Evolutionary conservation across 2,797 vertebrate species (phyloP).

Genomic region (Pipistrellus pipistrellus): DNA sequence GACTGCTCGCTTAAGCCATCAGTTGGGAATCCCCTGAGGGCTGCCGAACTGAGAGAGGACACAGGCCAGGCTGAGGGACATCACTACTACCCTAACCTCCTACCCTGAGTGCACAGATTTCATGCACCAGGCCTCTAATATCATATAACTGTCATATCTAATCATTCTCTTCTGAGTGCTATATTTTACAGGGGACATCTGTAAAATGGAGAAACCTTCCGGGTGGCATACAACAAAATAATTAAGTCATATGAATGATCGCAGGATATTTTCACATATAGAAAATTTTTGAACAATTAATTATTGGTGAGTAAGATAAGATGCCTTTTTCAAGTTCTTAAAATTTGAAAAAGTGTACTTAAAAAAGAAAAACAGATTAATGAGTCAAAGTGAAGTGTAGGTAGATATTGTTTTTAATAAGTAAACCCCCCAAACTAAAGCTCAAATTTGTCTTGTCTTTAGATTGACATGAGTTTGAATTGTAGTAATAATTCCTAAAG

Average conservation of each 20-base stretch:
- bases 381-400: not conserved
- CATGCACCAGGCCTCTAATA: not conserved
- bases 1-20: too few relatives aligned
- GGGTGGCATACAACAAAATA: not conserved
- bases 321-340: not conserved
- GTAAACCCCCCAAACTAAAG: not conserved
- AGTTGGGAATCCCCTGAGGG: too few relatives aligned
- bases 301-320: not conserved
- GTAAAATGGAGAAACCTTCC: not conserved
- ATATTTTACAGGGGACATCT: not conserved
- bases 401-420: not conserved
- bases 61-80: too few relatives aligned
- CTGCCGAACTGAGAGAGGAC: too few relatives aligned
- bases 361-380: not conserved
- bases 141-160: not conserved
- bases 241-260: not conserved
- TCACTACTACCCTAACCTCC: too few relatives aligned
- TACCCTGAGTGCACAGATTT: too few relatives aligned
- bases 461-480: not conserved
- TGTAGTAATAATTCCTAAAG: constrained; percentile 1
- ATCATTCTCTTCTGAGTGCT: not conserved
- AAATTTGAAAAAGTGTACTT: not conserved
- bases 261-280: not conserved
- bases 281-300: not conserved
- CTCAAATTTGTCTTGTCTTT: not conserved